Base-by-base conservation (phyloP, 1,140 invertebrate genomes). In the Palaemon carinicauda region DNA sequence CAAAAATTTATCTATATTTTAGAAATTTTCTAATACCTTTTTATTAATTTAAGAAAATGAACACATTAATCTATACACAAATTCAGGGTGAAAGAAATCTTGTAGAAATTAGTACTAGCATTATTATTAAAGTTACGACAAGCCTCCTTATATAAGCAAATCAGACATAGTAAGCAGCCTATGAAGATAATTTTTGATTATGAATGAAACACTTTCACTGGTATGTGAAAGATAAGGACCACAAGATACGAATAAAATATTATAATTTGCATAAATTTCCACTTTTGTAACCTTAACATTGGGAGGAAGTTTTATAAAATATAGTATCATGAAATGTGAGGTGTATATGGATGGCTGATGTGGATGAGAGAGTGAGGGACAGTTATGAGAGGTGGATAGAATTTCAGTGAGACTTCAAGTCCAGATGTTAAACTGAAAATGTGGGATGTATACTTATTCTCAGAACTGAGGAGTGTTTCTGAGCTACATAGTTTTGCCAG, bases 211-310 rank as follows among this genome's bases (percentile, higher is more conserved):
- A 73, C 71, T 71, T 27, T 24, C 33, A 60, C 73, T 33, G 41
- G 24, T 27, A 56, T 60, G 54, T 75, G 56, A 65, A 78, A 56
- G 65, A 54, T 54, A 86, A 53, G 77, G 84, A 86, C 54, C 83
- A 86, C 50, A 86, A 86, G 65, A 73, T 86, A 54, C 52, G 50
- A 29, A 33, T 51, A 24, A 86, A 79, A 83, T 53, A 73, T 85
- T 52, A 78, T 79, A 78, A 77, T 33, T 50, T 80, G 41, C 65
- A 80, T 80, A 73, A 83, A 80, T 86, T 86, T 80, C 54, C 77
- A 86, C 77, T 86, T 86, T 86, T 86, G 75, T 86, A 86, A 74
- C 31, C 75, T 71, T 69, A 50, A 69, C 51, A 86, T 79, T 79
- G 51, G 53, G 24, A 69, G 65, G n/a, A 80, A 86, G 60, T 80